Conservation (phyloP, 2,888 invertebrate genomes). For the Drosophila paracracens region DNA sequence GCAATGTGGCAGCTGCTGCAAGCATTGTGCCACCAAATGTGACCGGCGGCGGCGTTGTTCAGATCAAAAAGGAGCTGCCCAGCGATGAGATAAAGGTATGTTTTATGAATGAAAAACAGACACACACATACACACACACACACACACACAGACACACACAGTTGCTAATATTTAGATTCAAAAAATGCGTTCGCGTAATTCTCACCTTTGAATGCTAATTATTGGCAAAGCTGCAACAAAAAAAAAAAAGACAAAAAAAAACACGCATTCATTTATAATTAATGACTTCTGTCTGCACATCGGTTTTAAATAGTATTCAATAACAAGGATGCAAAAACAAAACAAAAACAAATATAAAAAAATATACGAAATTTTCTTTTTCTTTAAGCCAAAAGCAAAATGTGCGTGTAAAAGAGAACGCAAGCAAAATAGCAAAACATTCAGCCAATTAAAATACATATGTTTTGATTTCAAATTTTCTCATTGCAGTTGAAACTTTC, state of each 20-base stretch:
- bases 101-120: slow-evolving; percentile 55
- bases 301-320: slow-evolving; percentile 55
- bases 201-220: slow-evolving; percentile 34
- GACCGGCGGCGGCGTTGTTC: slow-evolving; percentile 69
- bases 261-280: slow-evolving; percentile 50
- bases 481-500: slow-evolving; percentile 34
- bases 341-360: slow-evolving; percentile 20
- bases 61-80: slow-evolving; percentile 88
- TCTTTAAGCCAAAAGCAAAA: slow-evolving; percentile 11
- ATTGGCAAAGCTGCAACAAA: slow-evolving; percentile 28
- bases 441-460: slow-evolving; percentile 6
- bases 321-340: slow-evolving; percentile 64
- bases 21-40: slow-evolving; percentile 43
- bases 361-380: slow-evolving; percentile 2
- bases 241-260: slow-evolving; percentile 12
- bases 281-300: slow-evolving; percentile 62
- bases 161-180: background rate
- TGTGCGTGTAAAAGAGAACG: slow-evolving; percentile 27
- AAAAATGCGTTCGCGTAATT: slow-evolving; percentile 25
- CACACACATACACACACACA: background rate
- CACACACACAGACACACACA: background rate
- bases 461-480: slow-evolving; percentile 10
- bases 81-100: slow-evolving; percentile 92
- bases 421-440: slow-evolving; percentile 26
- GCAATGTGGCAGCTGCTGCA: slow-evolving; percentile 53